These are phyloP conservation scores for Nanorana parkeri DNA, from an alignment of 2,113 vertebrate species.

Conservation along the genomic window DNA sequence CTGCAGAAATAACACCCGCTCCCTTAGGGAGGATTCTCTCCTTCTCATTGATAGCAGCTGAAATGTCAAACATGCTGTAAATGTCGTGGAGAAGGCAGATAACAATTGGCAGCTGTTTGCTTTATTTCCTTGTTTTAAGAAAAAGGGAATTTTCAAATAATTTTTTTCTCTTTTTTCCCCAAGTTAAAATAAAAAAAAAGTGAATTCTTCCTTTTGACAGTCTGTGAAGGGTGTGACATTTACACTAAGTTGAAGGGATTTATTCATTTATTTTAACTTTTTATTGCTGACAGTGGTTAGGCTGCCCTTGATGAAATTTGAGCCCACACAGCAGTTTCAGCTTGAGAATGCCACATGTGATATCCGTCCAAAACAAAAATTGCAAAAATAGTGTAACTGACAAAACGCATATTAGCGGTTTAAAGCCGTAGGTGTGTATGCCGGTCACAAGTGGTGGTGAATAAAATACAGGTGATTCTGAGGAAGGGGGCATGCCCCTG, in stretches of 20 bases:
- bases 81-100: conserved; percentile 65
- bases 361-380: too few relatives aligned
- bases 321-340: background rate
- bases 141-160: conserved; percentile 47
- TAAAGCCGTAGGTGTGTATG: too few relatives aligned
- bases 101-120: conserved; percentile 63
- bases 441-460: too few relatives aligned
- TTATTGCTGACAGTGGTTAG: background rate
- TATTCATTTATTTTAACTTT: conserved; percentile 6
- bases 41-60: conserved; percentile 68
- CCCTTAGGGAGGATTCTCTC: conserved; percentile 71
- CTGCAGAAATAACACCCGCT: conserved; percentile 71
- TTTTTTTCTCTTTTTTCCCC: background rate
- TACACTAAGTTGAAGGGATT: background rate
- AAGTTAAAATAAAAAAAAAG: conserved; percentile 36
- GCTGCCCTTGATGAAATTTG: background rate
- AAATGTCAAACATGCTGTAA: conserved; percentile 78
- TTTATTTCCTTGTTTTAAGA: conserved; percentile 57
- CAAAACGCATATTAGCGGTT: too few relatives aligned
- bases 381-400: too few relatives aligned
- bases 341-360: too few relatives aligned
- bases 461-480: too few relatives aligned
- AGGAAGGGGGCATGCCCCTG: too few relatives aligned
- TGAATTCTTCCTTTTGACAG: conserved; percentile 13
- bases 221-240: conserved; percentile 31